phyloP scores from a whole-genome alignment of 2,113 vertebrate species.

The Microcebus ravelobensis region DNA sequence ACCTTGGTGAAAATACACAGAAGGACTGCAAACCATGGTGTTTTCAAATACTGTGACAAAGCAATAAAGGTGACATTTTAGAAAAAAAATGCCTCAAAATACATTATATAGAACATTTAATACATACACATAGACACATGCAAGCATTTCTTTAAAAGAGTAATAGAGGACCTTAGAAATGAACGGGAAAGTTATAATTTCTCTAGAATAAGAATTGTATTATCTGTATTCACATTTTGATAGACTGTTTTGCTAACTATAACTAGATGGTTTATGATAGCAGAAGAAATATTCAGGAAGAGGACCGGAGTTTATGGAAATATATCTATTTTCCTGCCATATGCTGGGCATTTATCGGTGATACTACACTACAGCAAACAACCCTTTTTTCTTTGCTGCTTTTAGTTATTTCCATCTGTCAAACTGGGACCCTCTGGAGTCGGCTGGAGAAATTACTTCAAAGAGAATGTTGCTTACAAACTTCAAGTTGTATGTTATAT shows the following conservation, averaged over 20 bases:
- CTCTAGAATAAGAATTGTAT: neutral
- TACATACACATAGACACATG: neutral
- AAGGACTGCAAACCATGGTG: neutral
- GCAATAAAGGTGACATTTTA: neutral
- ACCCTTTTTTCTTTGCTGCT: neutral
- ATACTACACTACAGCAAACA: neutral
- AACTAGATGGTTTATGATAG: neutral
- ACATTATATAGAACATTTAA: neutral
- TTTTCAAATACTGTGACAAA: neutral
- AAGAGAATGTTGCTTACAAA: neutral
- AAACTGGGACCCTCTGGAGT: neutral
- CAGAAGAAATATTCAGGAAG: neutral
- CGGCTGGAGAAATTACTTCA: neutral
- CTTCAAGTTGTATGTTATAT: neutral
- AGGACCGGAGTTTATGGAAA: neutral
- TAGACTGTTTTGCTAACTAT: neutral
- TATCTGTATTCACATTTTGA: neutral
- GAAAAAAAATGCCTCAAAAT: neutral
- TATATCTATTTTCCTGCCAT: neutral
- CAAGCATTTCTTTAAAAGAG: neutral
- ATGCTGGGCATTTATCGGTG: neutral
- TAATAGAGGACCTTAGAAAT: neutral
- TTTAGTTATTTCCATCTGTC: slow-evolving; percentile 33
- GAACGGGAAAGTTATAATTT: neutral
- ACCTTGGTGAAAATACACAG: neutral